Percentiles rank a stretch among this genome's conserved stretches.
Evolutionary conservation across 2,797 vertebrate species (phyloP).

Genomic region (Cirrhinus mrigala): DNA sequence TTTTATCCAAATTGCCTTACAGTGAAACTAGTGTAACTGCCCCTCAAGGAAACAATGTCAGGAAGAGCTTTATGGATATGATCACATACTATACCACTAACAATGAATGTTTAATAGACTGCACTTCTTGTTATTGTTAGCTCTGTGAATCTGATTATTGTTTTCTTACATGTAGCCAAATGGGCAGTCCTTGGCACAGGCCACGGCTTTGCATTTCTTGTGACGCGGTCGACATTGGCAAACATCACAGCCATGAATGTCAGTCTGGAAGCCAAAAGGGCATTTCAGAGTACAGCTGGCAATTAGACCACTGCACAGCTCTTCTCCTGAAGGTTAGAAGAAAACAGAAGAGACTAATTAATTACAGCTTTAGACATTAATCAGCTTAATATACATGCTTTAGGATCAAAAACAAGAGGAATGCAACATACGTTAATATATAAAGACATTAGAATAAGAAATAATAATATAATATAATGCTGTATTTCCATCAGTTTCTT

Average conservation of each 20-base stretch:
- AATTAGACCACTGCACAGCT: slow-evolving; percentile 80
- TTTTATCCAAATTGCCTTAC: neutral
- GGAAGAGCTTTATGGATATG: neutral
- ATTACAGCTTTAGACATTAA: slow-evolving; percentile 17
- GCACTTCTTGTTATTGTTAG: neutral
- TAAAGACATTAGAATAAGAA: neutral
- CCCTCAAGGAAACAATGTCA: neutral
- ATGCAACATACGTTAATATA: neutral
- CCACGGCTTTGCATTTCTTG: slow-evolving; percentile 86
- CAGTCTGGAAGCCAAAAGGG: slow-evolving; percentile 84
- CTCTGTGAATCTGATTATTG: neutral
- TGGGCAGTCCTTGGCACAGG: slow-evolving; percentile 87
- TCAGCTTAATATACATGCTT: neutral
- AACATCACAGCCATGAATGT: slow-evolving; percentile 83
- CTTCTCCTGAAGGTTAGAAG: slow-evolving; percentile 78
- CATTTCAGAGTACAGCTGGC: slow-evolving; percentile 83
- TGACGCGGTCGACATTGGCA: slow-evolving; percentile 87
- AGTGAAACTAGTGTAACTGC: neutral
- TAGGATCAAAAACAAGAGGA: slow-evolving; percentile 4
- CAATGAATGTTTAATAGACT: neutral
- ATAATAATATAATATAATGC: too few relatives aligned
- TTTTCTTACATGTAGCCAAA: slow-evolving; percentile 87
- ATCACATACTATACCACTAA: neutral
- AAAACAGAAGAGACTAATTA: slow-evolving; percentile 7
- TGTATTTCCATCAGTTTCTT: too few relatives aligned